Evolutionary conservation across 2,888 invertebrate species (phyloP).

Genomic region (Ochropacha duplaris): DNA sequence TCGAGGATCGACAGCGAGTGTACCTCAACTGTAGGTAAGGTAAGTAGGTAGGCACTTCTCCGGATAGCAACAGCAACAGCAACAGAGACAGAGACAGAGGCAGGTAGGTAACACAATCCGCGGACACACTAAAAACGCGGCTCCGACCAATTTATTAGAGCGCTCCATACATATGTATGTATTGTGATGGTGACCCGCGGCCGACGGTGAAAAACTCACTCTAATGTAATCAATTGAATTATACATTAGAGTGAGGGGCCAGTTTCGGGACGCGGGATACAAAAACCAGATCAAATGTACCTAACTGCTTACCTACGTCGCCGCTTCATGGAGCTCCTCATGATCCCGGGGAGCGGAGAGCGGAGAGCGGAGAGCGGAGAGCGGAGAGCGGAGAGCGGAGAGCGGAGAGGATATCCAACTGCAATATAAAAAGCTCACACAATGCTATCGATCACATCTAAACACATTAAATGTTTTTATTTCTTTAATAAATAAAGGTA

Average conservation of each 20-base stretch:
- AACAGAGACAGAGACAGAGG: no score
- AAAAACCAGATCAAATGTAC: slow-evolving; percentile 37
- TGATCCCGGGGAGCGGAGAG: no score
- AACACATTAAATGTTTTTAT: no score
- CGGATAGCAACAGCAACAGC: background rate
- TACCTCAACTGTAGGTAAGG: no score
- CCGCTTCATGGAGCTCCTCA: slow-evolving; percentile 16
- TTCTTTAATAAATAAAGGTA: no score
- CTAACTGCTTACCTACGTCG: slow-evolving; percentile 4
- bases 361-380: no score
- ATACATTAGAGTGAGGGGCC: slow-evolving; percentile 64
- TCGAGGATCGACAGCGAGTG: background rate
- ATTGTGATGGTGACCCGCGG: slow-evolving; percentile 45
- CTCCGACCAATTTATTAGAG: slow-evolving; percentile 67
- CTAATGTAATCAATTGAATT: slow-evolving; percentile 76
- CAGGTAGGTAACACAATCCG: slow-evolving; percentile 4
- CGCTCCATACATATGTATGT: slow-evolving; percentile 70
- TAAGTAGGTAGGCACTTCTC: background rate
- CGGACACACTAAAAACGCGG: slow-evolving; percentile 35
- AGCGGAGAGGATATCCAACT: background rate
- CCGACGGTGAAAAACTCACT: slow-evolving; percentile 64
- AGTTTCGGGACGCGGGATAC: slow-evolving; percentile 41
- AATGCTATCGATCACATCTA: background rate
- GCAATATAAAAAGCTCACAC: background rate
- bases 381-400: no score